These are phyloP conservation scores for Augochlora pura DNA, from an alignment of 1,140 invertebrate species.

Conservation along the genomic window DNA sequence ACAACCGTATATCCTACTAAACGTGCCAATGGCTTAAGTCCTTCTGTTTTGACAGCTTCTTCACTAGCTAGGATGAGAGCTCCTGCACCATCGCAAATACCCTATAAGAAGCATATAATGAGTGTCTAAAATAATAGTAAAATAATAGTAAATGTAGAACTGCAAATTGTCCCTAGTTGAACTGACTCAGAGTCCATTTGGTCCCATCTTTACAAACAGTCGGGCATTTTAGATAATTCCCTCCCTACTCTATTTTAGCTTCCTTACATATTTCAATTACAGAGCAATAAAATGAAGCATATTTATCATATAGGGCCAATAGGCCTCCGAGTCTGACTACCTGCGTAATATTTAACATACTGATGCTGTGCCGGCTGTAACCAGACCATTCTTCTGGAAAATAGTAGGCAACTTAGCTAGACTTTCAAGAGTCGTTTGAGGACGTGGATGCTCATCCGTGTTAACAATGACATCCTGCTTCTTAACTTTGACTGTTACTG, in stretches of 20 bases:
- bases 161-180: no score
- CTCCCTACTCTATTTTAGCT: no score
- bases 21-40: constrained; percentile 89
- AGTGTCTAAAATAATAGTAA: no score
- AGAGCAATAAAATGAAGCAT: no score
- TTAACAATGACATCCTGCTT: constrained; percentile 89
- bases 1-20: constrained; percentile 88
- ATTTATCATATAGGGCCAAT: no score
- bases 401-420: constrained; percentile 92
- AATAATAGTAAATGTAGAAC: no score
- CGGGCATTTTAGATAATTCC: no score
- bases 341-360: constrained; percentile 81
- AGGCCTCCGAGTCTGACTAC: no score
- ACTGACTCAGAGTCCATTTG: no score
- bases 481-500: constrained; percentile 92
- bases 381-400: constrained; percentile 97
- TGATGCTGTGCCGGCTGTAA: constrained; percentile 97
- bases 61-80: constrained; percentile 95
- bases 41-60: constrained; percentile 90
- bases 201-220: no score
- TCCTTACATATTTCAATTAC: no score
- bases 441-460: constrained; percentile 96
- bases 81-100: constrained; percentile 97
- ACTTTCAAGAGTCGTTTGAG: constrained; percentile 91
- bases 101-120: constrained; percentile 80